A percentile compares a stretch with the other conserved stretches of the same genome.
phyloP scores from a whole-genome alignment of 2,888 invertebrate species.

The Gortyna flavago region DNA sequence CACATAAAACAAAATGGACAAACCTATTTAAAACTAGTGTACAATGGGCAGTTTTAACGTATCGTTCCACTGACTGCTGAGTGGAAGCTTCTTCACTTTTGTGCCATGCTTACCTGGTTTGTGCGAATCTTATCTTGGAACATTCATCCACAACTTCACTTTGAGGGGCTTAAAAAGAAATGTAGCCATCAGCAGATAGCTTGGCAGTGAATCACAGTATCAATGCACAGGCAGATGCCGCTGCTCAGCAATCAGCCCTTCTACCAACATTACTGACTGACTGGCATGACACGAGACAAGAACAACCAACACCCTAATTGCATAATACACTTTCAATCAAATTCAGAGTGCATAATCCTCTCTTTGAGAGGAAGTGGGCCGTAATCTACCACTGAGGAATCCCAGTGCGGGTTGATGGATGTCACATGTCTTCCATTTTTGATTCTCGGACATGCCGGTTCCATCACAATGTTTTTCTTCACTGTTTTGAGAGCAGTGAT shows the following conservation, averaged over 20 bases:
- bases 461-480: neutral
- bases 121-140: neutral
- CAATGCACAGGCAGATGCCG: neutral
- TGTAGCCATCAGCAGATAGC: neutral
- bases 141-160: neutral
- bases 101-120: too few species aligned
- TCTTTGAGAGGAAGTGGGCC: neutral
- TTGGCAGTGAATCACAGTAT: neutral
- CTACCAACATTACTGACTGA: neutral
- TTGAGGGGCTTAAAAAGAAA: neutral
- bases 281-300: too few species aligned
- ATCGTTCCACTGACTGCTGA: neutral
- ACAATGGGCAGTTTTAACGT: neutral
- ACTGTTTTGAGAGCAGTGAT: neutral
- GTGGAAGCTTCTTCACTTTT: neutral
- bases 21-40: neutral
- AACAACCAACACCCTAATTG: neutral
- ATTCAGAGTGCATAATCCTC: neutral
- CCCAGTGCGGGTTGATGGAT: neutral
- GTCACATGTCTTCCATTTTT: neutral
- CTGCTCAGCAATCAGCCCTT: too few species aligned
- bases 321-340: neutral
- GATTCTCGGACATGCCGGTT: neutral
- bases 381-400: neutral
- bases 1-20: neutral